Evolutionary conservation across 2,797 vertebrate species (phyloP), one percentile per base, ranked within the genome.

Genomic region (Acipenser oxyrinchus): DNA sequence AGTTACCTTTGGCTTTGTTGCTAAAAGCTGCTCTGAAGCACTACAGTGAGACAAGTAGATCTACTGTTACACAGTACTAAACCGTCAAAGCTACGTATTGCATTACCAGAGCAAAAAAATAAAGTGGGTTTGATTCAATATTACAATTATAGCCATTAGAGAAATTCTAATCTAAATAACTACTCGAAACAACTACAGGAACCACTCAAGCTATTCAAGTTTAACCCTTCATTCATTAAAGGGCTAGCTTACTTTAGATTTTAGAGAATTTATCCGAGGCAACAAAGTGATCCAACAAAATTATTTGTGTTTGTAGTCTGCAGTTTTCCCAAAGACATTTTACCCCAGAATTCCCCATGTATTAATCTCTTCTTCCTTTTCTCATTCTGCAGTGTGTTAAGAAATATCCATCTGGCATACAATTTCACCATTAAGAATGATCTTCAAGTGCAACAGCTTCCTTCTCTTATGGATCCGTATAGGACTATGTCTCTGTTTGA

Each of bases 381-480:
- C 74, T 66, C 55, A 76, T 71, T 77, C 81, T 79, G 72, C 81
- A 95, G 92, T 90, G 88, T 81, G 84, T 77, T 82, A 80, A 86
- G 86, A 83, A 83, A 87, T 86, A 89, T 84, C 81, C 80, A 77
- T 73, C 81, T 82, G 75, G 79, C 77, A 83, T 37, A 37, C 37
- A 37, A 76, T 82, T 78, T 78, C 86, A 83, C 83, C 89, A 77
- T 85, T 91, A 92, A 95, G 90, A 89, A 97, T 96, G 95, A 92
- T 92, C 87, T 89, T 77, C 86, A 89, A 92, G 82, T 92, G 89
- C 87, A 93, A 93, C 93, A 93, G 87, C 84, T 90, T 94, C 84
- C 87, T 97, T 81, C 88, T 95, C 81, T 90, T 93, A 75, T 90
- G 96, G 88, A 89, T 93, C 89, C 93, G 93, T 88, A 88, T 95